Base-by-base conservation (phyloP, 2,797 vertebrate genomes). In the Podargus strigoides region DNA sequence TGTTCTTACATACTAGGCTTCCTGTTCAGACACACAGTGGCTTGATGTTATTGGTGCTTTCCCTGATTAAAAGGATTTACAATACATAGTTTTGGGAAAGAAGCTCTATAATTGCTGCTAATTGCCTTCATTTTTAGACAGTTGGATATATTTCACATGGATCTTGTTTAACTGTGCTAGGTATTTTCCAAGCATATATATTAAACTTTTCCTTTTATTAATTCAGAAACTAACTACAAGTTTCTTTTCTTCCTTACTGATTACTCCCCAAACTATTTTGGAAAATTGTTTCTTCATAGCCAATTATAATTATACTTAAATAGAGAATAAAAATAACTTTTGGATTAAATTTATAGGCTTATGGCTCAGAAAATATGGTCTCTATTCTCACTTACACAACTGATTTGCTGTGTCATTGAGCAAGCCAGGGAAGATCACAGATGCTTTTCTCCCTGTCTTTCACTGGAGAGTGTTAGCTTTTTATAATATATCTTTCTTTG, bases 1-100 rank as follows among this genome's bases (percentile, higher is more conserved):
- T 75, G 85, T 95, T 94, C 89, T 91, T 95, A 78, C 70, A 55
- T 87, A 77, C 23, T 94, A 89, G 78, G 72, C 34, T 93, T 94
- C 86, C 83, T 85, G 84, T 94, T 86, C 79, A 64, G 85, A 70
- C 96, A 89, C 55, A 96, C 79, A 84, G 91, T 75, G 70, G 24
- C 34, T 62, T 90, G 44, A 94, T 85, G 76, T 88, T 36, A 55
- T 55, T 85, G 62, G 46, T 37, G 76, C 47, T 86, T 74, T 69
- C 87, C 55, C 76, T 95, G 92, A 97, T 95, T 95, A 94, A 95
- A 96, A 96, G 92, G 92, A 94, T 96, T 94, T 94, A 94, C 85
- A 93, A 88, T 86, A 93, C 59, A 75, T 75, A 95, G 68, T 95
- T 96, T 95, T 95, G 92, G 93, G 82, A 95, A 95, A 92, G 91